Evolutionary conservation across 2,113 vertebrate genomes (phyloP), one percentile per base, ranked within the genome.

Genomic region (Argyrosomus japonicus): DNA sequence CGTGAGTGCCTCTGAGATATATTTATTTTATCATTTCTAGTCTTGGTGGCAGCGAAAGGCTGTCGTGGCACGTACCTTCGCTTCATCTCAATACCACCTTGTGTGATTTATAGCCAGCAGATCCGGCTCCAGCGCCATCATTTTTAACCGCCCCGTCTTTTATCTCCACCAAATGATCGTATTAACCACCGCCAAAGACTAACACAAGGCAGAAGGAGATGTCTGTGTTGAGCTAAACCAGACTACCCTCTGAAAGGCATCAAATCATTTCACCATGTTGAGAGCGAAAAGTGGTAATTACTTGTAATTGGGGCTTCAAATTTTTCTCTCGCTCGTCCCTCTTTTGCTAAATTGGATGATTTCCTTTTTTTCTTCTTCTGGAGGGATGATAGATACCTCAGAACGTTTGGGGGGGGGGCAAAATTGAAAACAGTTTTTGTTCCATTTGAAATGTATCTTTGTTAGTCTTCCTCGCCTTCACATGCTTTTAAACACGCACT

Each of bases 221-320:
- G 98, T 97, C 97, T 97, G 94, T 96, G 96, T 96, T 99, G 98
- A 99, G 97, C 96, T 96, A 96, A 98, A 96, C 96, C 98, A 99
- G 98, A 97, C 96, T 95, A 94, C 96, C 96, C 94, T 95, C 95
- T 93, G 95, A 97, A 97, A 97, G 96, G 95, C 97, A 97, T 98
- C 97, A 98, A 98, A 99, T 99, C 97, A 98, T 98, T 99, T 97
- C 97, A 98, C 98, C 96, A 97, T 97, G 97, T 96, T 97, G 96
- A 97, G 97, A 98, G 97, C 96, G 94, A 98, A 98, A 99, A 97
- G 97, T 95, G 96, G 97, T 99, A 99, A 99, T 99, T 99, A 98
- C 96, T 97, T 95, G 96, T 98, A 99, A 99, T 99, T 99, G 95
- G 96, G 82, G 93, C 96, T 97, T 97, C 95, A 96, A 94, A 96